Evolutionary conservation across 2,797 vertebrate genomes (phyloP).

Genomic region (Ciconia nigra): DNA sequence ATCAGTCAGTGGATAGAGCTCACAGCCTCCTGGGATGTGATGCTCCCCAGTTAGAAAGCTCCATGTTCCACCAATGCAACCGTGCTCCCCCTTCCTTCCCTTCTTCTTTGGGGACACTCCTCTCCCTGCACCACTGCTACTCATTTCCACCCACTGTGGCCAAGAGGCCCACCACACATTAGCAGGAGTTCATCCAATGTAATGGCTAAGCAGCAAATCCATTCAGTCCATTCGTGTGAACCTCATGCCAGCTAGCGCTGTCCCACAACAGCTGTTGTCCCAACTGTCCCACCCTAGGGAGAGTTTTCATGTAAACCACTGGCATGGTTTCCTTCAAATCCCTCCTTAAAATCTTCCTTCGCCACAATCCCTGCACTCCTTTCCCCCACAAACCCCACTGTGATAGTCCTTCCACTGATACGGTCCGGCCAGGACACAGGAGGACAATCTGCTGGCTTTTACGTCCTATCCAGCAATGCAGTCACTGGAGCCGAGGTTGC

Average conservation of each 20-base stretch:
- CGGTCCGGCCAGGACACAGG: neutral
- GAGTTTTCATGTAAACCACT: neutral
- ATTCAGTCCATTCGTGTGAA: neutral
- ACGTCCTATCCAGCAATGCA: neutral
- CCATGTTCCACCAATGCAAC: neutral
- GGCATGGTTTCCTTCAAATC: neutral
- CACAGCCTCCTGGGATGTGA: neutral
- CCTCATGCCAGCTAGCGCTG: neutral
- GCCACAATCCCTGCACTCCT: neutral
- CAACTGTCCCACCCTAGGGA: neutral
- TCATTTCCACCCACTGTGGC: neutral
- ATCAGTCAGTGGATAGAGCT: neutral
- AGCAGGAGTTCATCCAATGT: neutral
- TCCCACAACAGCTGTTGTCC: neutral
- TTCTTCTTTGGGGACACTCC: fast-evolving
- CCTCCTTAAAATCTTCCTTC: neutral
- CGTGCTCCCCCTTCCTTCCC: neutral
- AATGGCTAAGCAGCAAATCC: neutral
- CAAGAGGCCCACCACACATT: neutral
- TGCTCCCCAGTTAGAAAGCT: neutral
- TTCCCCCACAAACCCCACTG: neutral
- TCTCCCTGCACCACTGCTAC: neutral
- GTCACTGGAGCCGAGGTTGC: neutral
- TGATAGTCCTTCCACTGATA: neutral
- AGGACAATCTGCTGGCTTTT: neutral